Conservation (phyloP, 2,113 vertebrate genomes). For the Vicugna pacos region DNA sequence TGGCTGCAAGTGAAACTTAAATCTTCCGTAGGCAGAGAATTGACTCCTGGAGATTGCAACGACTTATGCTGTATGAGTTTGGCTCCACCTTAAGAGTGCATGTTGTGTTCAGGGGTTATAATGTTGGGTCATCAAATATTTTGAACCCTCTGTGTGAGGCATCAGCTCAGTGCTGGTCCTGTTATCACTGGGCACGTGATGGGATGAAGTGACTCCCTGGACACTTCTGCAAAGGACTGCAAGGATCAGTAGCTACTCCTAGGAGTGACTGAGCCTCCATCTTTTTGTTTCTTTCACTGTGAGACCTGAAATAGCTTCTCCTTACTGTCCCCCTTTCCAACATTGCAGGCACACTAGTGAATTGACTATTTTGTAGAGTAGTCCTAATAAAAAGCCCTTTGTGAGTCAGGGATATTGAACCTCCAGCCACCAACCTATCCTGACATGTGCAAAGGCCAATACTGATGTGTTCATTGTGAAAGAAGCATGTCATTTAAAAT, state of each 20-base stretch:
- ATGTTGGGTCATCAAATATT: neutral
- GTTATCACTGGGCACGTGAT: neutral
- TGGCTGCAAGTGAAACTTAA: neutral
- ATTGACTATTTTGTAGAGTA: neutral
- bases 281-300: neutral
- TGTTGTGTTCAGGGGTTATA: neutral
- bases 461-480: neutral
- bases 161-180: neutral
- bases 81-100: neutral
- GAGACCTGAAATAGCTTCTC: constrained; percentile 15
- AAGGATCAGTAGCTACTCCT: constrained; percentile 10
- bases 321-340: neutral
- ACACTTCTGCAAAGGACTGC: neutral
- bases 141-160: neutral
- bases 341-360: neutral
- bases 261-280: neutral
- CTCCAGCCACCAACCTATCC: neutral
- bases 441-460: neutral
- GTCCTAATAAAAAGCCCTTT: constrained; percentile 26
- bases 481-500: neutral
- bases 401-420: neutral
- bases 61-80: neutral
- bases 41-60: neutral
- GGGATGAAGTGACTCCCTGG: neutral
- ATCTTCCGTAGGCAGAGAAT: neutral